Base-by-base conservation (phyloP, 2,888 invertebrate genomes). In the Phyto melanocephala region DNA sequence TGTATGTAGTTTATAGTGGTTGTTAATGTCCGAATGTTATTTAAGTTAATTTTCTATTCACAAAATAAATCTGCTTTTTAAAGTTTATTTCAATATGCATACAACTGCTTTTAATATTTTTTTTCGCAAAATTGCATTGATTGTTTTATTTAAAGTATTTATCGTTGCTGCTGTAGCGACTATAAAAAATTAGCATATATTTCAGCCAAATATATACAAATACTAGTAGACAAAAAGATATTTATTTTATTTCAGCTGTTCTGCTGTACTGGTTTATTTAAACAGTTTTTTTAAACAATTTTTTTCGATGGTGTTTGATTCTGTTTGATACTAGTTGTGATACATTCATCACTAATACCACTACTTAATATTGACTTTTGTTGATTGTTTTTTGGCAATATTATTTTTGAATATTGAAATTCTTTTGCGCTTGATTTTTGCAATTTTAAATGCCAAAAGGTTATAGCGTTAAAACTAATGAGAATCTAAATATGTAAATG, bases 401-500 rank as follows among this genome's bases (percentile, higher is more conserved):
- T 33, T 45, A 17, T 56, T 56, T 56, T 22, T 15, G 15, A n/a
- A n/a, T n/a, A n/a, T n/a, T n/a, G n/a, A n/a, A n/a, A n/a, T 40
- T 60, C 1, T 35, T 13, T 20, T 52, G 28, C 22, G 4, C 28
- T 42, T 3, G 15, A 15, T 7, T 56, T n/a, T 28, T 4, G 17
- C n/a, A n/a, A n/a, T 47, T 56, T 76, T 45, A 81, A 81, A 81
- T 81, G 54, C 72, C 81, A 77, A 71, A 74, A 68, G 81, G 81
- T 77, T 77, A 62, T 1, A 28, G 22, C 17, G 40, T 28, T 65
- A 71, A 54, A 77, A 62, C 77, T 72, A 68, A 72, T 77, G 77
- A 68, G 72, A 81, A 81, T 62, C 56, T 33, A n/a, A 77, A 77
- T 81, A 81, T 81, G 77, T 35, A 68, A 81, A 77, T 81, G 42